Conservation (phyloP, 2,113 vertebrate genomes). For the Callipepla californica region DNA sequence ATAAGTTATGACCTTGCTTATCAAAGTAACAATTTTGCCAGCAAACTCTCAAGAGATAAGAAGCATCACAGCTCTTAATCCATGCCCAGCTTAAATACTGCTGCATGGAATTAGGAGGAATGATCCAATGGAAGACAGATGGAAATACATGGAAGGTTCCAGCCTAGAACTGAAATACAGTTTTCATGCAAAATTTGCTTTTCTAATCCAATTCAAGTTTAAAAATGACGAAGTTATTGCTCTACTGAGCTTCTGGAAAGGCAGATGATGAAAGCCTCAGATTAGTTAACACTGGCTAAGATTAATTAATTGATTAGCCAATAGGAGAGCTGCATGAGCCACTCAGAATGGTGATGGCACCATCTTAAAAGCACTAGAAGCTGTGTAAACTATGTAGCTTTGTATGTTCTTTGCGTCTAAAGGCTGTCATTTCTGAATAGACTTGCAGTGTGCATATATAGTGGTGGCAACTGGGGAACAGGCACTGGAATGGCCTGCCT, state of each 20-base stretch:
- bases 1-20: not conserved
- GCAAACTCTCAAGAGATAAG: not conserved
- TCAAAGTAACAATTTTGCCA: not conserved
- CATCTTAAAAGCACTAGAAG: not conserved
- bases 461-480: not conserved
- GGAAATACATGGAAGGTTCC: not conserved
- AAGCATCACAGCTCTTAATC: not conserved
- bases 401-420: not conserved
- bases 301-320: not conserved
- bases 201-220: not conserved
- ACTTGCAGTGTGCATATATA: not conserved
- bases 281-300: not conserved
- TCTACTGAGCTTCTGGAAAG: not conserved
- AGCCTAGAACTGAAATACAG: not conserved
- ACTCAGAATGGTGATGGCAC: not conserved
- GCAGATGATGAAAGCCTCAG: not conserved
- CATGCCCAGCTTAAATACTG: not conserved
- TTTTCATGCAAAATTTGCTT: not conserved
- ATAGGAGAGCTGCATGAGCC: not conserved
- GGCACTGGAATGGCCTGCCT: too few relatives aligned
- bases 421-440: not conserved
- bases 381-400: not conserved
- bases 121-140: not conserved
- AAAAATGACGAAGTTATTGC: not conserved
- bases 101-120: not conserved